Percentiles rank a stretch among this genome's conserved stretches.
Conservation (phyloP, 2,113 vertebrate genomes). For the Nothoprocta perdicaria region DNA sequence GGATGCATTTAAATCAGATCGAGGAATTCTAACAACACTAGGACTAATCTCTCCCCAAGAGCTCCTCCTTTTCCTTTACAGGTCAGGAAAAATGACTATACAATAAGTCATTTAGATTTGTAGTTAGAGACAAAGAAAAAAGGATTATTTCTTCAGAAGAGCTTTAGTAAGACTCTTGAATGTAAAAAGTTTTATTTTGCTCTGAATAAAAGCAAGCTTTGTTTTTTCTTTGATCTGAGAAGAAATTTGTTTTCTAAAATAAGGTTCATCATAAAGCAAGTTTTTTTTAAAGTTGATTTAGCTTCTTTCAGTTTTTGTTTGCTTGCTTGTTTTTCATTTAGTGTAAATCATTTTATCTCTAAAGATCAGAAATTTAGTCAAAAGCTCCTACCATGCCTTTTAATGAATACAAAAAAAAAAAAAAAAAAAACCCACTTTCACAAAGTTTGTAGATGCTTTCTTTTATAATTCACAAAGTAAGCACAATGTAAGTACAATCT, state of each 20-base stretch:
- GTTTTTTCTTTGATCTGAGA: constrained; percentile 53
- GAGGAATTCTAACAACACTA: background rate
- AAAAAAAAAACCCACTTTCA: background rate
- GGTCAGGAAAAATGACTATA: background rate
- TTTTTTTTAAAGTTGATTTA: constrained; percentile 15
- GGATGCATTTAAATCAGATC: background rate
- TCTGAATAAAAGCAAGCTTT: background rate
- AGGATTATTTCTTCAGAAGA: background rate
- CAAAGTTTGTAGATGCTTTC: background rate
- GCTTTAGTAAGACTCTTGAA: background rate
- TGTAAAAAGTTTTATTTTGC: constrained; percentile 15
- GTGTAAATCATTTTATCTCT: constrained; percentile 38
- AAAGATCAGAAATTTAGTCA: background rate
- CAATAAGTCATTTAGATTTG: background rate
- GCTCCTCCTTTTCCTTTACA: background rate
- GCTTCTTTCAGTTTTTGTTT: background rate
- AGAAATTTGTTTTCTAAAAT: constrained; percentile 11
- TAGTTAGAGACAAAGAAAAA: background rate
- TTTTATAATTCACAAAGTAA: background rate
- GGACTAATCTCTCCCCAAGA: background rate
- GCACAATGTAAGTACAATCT: background rate
- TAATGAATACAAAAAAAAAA: background rate
- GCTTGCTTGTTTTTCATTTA: constrained; percentile 2
- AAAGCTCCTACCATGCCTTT: background rate
- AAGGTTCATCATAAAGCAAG: constrained; percentile 22